phyloP scores from a whole-genome alignment of 1,140 invertebrate species.

The Venturia canescens region DNA sequence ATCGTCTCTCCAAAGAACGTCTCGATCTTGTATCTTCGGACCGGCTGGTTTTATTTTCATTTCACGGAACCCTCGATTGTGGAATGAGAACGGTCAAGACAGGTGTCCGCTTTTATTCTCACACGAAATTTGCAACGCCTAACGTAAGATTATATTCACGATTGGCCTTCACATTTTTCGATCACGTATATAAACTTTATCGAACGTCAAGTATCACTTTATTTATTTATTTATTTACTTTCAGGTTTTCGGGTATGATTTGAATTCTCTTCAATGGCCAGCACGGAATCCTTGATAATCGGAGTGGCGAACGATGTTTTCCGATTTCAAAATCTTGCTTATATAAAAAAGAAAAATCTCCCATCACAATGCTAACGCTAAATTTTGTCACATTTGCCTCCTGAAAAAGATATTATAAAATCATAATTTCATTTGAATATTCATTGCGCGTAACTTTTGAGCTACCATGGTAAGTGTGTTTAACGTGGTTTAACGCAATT shows the following conservation, averaged over 20 bases:
- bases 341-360: too few species aligned
- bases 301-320: background rate
- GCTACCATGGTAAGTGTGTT: background rate
- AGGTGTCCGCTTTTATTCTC: slow-evolving; percentile 20
- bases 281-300: too few species aligned
- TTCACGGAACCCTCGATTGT: background rate
- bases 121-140: slow-evolving; percentile 7
- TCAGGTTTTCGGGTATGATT: too few species aligned
- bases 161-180: background rate
- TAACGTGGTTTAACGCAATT: slow-evolving; percentile 67
- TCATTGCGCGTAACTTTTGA: background rate
- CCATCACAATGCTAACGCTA: too few species aligned
- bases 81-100: background rate
- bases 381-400: background rate
- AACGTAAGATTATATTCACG: background rate
- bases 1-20: background rate
- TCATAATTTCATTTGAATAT: background rate
- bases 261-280: too few species aligned
- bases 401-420: too few species aligned
- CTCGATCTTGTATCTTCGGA: slow-evolving; percentile 4
- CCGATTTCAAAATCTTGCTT: too few species aligned
- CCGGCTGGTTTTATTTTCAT: slow-evolving; percentile 17
- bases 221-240: too few species aligned
- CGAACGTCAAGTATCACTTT: background rate
- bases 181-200: background rate